phyloP scores from a whole-genome alignment of 2,113 vertebrate species.

The Hemichromis elongatus region DNA sequence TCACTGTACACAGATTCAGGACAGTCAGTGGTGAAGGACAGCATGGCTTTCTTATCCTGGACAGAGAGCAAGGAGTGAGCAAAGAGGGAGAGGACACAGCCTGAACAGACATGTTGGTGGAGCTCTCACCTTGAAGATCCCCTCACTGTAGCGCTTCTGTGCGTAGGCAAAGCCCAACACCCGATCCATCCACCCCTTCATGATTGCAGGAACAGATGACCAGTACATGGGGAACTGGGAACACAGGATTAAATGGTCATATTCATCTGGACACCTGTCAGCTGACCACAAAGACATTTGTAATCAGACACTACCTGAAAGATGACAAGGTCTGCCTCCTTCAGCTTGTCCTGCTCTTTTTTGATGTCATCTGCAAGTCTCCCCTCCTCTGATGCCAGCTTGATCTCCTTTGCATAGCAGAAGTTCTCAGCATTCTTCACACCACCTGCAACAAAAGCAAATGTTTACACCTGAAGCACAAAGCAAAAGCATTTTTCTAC shows the following conservation, averaged over 20 bases:
- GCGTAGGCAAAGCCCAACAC: slow-evolving; percentile 74
- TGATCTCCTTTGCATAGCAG: slow-evolving; percentile 66
- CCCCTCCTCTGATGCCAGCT: slow-evolving; percentile 71
- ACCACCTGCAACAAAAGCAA: slow-evolving; percentile 44
- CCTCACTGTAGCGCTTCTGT: slow-evolving; percentile 65
- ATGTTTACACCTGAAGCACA: background rate
- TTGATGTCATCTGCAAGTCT: slow-evolving; percentile 72
- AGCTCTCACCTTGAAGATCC: slow-evolving; percentile 60
- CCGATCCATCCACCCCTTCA: slow-evolving; percentile 83
- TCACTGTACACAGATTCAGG: slow-evolving; percentile 73
- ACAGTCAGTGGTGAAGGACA: slow-evolving; percentile 81
- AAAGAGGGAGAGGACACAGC: background rate
- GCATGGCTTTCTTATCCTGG: slow-evolving; percentile 75
- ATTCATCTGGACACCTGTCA: no score
- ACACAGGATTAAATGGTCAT: no score
- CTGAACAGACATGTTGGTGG: background rate
- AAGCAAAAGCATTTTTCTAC: background rate
- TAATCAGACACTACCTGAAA: slow-evolving; percentile 72
- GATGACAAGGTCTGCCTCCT: slow-evolving; percentile 75
- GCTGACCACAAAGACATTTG: background rate
- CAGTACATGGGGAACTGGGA: slow-evolving; percentile 81
- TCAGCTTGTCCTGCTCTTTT: slow-evolving; percentile 75
- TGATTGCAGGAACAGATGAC: slow-evolving; percentile 78
- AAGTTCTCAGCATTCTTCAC: slow-evolving; percentile 58
- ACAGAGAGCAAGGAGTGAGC: background rate